These are phyloP conservation scores for Fragum sueziense DNA, from an alignment of 2,888 invertebrate species.

Conservation along the genomic window DNA sequence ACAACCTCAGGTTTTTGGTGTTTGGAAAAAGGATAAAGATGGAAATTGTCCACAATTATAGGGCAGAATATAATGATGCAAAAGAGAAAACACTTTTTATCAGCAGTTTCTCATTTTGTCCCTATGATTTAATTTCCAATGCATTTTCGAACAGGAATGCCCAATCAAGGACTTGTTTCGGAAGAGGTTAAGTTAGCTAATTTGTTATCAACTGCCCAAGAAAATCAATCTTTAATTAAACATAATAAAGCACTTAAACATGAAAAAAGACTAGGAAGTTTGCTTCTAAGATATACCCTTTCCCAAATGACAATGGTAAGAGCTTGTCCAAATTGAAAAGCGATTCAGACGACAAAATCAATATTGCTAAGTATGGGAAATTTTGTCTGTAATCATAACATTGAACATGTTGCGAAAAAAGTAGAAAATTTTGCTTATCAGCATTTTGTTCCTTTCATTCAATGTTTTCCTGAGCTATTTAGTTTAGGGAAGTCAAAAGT, in stretches of 20 bases:
- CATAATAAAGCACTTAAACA: background rate
- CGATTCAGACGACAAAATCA: background rate
- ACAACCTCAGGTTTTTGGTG: background rate
- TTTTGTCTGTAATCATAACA: background rate
- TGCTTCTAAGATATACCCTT: background rate
- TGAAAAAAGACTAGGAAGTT: background rate
- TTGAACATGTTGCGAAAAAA: background rate
- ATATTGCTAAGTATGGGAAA: background rate
- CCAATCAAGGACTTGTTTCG: background rate
- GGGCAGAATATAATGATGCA: background rate
- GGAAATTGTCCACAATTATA: background rate
- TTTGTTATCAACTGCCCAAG: background rate
- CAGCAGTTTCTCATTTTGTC: conserved; percentile 1
- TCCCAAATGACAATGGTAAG: too few species aligned
- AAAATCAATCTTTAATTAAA: background rate
- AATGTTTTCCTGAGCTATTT: too few species aligned
- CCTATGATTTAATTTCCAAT: background rate
- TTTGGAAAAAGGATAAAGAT: background rate
- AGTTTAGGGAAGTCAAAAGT: too few species aligned
- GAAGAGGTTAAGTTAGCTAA: background rate
- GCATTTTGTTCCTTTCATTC: background rate
- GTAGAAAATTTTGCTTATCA: background rate
- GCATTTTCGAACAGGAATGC: too few species aligned
- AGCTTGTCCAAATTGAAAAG: too few species aligned
- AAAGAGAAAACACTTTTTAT: background rate